phyloP scores from a whole-genome alignment of 2,797 vertebrate species.

The Eulemur rubriventer region DNA sequence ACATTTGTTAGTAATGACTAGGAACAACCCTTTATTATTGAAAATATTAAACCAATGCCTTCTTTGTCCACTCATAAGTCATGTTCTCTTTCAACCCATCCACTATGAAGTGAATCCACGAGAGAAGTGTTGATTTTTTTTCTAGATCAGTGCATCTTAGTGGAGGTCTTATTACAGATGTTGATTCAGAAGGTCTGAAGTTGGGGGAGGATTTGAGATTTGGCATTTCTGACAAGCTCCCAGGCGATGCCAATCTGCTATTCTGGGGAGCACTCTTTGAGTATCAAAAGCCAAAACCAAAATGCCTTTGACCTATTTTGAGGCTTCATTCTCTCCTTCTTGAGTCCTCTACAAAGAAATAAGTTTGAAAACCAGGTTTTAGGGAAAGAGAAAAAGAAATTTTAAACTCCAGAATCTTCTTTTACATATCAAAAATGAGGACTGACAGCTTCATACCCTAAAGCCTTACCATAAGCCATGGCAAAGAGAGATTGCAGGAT shows the following conservation, averaged over 20 bases:
- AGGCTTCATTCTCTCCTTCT: neutral
- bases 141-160: neutral
- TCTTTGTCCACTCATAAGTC: neutral
- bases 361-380: conserved; percentile 1
- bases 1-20: neutral
- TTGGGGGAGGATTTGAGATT: neutral
- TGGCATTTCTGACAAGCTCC: neutral
- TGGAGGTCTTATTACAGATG: neutral
- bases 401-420: neutral
- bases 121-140: neutral
- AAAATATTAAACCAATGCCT: neutral
- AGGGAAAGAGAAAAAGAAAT: neutral
- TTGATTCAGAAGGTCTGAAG: neutral
- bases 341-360: neutral
- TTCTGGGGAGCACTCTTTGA: neutral
- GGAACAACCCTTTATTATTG: neutral
- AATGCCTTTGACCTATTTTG: neutral
- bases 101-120: neutral
- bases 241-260: neutral
- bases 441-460: neutral
- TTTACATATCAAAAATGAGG: neutral
- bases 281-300: neutral
- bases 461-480: neutral
- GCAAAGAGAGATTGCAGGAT: neutral
- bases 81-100: neutral